Percentiles rank a stretch among this genome's conserved stretches.
phyloP scores from a whole-genome alignment of 1,140 invertebrate species.

The Antheraea pernyi region DNA sequence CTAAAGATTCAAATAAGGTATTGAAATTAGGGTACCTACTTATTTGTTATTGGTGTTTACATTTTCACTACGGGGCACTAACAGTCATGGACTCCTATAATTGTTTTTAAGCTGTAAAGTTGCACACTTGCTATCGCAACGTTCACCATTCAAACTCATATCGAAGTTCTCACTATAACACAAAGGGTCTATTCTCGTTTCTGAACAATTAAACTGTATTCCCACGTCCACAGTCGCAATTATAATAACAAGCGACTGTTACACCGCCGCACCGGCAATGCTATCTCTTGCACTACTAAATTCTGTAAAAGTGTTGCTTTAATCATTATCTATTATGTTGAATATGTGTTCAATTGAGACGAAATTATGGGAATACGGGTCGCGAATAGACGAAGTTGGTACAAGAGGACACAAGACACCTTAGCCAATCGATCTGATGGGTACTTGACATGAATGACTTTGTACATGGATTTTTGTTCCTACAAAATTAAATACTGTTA shows the following conservation, averaged over 20 bases:
- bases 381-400: too few species aligned
- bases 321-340: background rate
- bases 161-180: background rate
- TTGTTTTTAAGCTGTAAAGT: background rate
- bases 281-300: slow-evolving; percentile 5
- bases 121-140: background rate
- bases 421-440: too few species aligned
- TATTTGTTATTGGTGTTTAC: too few species aligned
- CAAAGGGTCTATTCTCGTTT: slow-evolving; percentile 9
- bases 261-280: background rate
- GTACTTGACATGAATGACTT: too few species aligned
- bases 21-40: too few species aligned
- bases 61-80: background rate
- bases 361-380: too few species aligned
- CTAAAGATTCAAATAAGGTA: too few species aligned
- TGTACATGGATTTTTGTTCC: too few species aligned
- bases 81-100: background rate
- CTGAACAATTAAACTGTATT: slow-evolving; percentile 8
- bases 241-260: slow-evolving; percentile 14
- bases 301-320: slow-evolving; percentile 1
- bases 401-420: too few species aligned
- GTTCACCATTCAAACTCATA: background rate
- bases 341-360: background rate
- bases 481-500: too few species aligned
- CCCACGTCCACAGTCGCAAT: slow-evolving; percentile 3